Conservation (phyloP, 2,113 vertebrate species). For the Myocastor coypus region DNA sequence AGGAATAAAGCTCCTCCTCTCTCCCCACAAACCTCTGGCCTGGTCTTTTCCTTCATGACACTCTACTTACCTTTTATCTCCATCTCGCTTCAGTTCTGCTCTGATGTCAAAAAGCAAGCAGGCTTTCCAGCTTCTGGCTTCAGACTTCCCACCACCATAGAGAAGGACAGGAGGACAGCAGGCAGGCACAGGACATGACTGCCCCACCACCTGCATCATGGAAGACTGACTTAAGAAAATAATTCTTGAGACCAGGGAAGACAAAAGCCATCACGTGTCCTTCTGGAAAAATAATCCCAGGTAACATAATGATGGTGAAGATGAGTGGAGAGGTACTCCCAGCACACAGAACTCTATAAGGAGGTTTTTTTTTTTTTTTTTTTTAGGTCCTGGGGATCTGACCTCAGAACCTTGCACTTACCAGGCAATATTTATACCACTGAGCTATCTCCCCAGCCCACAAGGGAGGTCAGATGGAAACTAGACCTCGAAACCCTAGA, state of each 20-base stretch:
- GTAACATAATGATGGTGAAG: neutral
- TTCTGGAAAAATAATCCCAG: neutral
- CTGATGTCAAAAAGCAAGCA: neutral
- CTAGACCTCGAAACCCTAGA: neutral
- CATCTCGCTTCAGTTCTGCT: neutral
- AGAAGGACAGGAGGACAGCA: neutral
- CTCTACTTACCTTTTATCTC: constrained; percentile 3
- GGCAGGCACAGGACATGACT: neutral
- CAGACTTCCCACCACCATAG: neutral
- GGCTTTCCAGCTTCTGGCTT: neutral
- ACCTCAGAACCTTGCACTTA: no score
- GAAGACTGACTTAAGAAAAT: neutral
- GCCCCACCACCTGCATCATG: neutral
- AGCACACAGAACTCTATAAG: neutral
- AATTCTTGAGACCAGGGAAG: constrained; percentile 16
- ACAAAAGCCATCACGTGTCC: neutral
- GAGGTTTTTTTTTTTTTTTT: neutral
- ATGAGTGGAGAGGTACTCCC: neutral
- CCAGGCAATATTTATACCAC: no score
- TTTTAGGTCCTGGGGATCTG: no score
- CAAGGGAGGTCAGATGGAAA: neutral
- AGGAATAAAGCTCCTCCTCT: neutral
- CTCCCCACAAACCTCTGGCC: neutral
- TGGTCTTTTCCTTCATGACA: neutral
- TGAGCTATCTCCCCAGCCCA: no score